These are phyloP conservation scores for Notoglanidium macrostoma DNA, from an alignment of 2,797 vertebrate species.

Conservation along the genomic window DNA sequence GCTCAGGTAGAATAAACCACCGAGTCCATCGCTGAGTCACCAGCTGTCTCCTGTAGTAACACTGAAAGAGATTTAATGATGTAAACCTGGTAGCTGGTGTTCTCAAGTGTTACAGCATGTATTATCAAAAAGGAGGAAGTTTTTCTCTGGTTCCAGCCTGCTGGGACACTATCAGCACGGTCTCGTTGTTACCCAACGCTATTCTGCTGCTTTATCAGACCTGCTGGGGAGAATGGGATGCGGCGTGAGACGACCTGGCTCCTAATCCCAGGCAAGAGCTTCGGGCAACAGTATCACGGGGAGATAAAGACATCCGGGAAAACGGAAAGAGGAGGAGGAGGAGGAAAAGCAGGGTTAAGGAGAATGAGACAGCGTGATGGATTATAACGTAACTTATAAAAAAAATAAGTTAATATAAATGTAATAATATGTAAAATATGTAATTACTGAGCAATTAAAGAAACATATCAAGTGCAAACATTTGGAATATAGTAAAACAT, in stretches of 20 bases:
- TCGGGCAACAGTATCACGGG: constrained; percentile 35
- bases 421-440: too few species aligned
- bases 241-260: constrained; percentile 47
- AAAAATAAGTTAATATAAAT: too few species aligned
- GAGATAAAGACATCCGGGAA: constrained; percentile 47
- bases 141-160: constrained; percentile 64
- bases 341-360: constrained; percentile 18
- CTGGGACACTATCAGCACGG: constrained; percentile 36
- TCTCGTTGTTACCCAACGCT: background rate
- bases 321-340: constrained; percentile 24
- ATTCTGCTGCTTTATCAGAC: constrained; percentile 51
- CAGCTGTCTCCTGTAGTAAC: constrained; percentile 6
- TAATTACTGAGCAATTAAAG: constrained; percentile 1
- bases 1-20: background rate
- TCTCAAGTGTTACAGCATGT: constrained; percentile 53
- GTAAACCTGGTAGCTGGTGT: constrained; percentile 49
- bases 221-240: constrained; percentile 34
- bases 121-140: constrained; percentile 63
- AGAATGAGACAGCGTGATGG: background rate
- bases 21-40: background rate
- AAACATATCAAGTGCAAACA: background rate
- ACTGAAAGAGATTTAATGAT: constrained; percentile 14
- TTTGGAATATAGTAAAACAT: background rate
- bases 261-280: constrained; percentile 38
- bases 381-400: constrained; percentile 2